Base-by-base conservation (phyloP, 2,113 vertebrate species). In the Xerus inauris region DNA sequence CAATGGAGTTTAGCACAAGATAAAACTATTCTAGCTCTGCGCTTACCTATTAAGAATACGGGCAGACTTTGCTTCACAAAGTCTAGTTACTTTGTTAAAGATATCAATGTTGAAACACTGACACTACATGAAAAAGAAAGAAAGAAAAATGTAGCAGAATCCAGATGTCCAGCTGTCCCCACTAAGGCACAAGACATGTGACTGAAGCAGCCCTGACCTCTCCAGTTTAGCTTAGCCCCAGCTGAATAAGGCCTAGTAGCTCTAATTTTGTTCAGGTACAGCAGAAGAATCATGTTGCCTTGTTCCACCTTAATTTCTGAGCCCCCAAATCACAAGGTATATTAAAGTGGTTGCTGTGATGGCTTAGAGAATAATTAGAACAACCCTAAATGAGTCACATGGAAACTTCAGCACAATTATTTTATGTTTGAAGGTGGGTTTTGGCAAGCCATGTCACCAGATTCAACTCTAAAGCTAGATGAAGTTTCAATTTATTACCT, bases 351-450 rank as follows among this genome's bases (percentile, higher is more conserved):
- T 32, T 75, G 16, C 8, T 64, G 14, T 65, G 82, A 76, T 42
- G 26, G 42, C 13, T 57, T 72, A 22, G 26, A 40, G 35, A 8
- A 1, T 19, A 38, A 22, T 45, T 51, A 81, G 24, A 91, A 47
- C 8, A 64, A 10, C 9, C 82, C 28, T 30, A 71, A 95, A 47
- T 69, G 65, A 80, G 12, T 89, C 10, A 71, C 4, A 5, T 1
- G n/a, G 57, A 86, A 40, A 88, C 14, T 47, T 96, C 26, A 84
- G 47, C 22, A 75, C 73, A 67, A 83, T 38, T 71, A 62, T 20
- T 32, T 94, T n/a, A 35, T 45, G n/a, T 91, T 51, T 81, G 57
- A 88, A 88, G 91, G 59, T 1, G 30, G 28, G n/a, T 38, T 75
- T 54, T 90, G 47, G 35, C 3, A 38, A 94, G 22, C 11, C 35